These are phyloP conservation scores for Melikaiella ostensackeni DNA, from an alignment of 2,888 invertebrate species.

Conservation along the genomic window DNA sequence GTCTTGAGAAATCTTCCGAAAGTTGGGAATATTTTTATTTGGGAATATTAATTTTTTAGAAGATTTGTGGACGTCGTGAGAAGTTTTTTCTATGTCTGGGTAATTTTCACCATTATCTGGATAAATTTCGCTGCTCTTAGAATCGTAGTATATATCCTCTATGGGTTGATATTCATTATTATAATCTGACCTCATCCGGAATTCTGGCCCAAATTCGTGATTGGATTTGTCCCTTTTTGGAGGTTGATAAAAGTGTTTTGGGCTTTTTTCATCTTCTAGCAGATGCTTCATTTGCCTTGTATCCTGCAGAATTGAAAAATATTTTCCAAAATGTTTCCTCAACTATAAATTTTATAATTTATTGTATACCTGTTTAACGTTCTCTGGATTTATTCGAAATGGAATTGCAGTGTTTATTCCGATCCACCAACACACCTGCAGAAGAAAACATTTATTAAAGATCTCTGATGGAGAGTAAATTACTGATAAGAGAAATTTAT, in stretches of 20 bases:
- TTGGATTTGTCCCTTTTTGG: not conserved
- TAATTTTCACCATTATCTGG: not conserved
- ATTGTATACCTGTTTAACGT: not conserved
- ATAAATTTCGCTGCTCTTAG: not conserved
- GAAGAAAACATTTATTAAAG: not conserved
- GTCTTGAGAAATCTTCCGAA: not conserved
- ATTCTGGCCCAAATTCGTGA: not conserved
- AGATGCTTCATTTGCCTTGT: not conserved
- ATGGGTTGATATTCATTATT: not conserved
- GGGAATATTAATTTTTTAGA: no score
- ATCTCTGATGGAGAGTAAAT: conserved; percentile 6
- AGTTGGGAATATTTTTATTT: not conserved
- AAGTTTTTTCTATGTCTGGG: not conserved
- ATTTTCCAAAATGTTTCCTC: not conserved
- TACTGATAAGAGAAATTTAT: conserved; percentile 4
- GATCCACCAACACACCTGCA: not conserved
- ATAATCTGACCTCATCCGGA: not conserved
- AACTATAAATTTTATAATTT: not conserved
- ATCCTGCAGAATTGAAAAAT: not conserved
- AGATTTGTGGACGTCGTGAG: not conserved
- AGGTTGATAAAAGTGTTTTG: not conserved
- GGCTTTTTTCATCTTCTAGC: not conserved
- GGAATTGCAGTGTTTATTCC: not conserved
- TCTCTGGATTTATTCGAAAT: not conserved
- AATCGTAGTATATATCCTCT: not conserved